Conservation (phyloP, 2,797 vertebrate genomes). For the Cossypha niveicapilla region DNA sequence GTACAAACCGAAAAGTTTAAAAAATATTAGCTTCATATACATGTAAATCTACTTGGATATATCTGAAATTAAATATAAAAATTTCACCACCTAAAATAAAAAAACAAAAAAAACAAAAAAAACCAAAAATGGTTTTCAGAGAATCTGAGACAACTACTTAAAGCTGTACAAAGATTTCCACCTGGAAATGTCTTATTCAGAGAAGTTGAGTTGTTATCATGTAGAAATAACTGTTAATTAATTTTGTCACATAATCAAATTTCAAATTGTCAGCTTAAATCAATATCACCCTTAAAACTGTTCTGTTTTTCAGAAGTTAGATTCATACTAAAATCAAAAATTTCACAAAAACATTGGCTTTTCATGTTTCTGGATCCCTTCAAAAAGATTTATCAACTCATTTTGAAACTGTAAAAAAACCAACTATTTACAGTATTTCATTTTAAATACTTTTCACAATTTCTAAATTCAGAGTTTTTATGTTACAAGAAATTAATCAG, state of each 20-base stretch:
- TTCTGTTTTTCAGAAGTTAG: slow-evolving; percentile 76
- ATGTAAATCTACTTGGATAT: slow-evolving; percentile 81
- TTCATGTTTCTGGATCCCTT: slow-evolving; percentile 76
- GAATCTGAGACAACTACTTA: slow-evolving; percentile 77
- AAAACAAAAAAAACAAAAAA: slow-evolving; percentile 26
- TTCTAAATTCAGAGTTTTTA: slow-evolving; percentile 76
- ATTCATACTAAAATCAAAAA: slow-evolving; percentile 78
- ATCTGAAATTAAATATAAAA: slow-evolving; percentile 83
- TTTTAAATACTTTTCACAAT: slow-evolving; percentile 84
- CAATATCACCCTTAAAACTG: slow-evolving; percentile 79
- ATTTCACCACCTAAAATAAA: slow-evolving; percentile 75
- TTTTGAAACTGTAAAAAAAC: slow-evolving; percentile 81
- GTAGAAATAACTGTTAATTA: slow-evolving; percentile 69
- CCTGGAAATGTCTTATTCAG: slow-evolving; percentile 72
- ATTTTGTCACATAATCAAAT: slow-evolving; percentile 72
- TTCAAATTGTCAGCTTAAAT: slow-evolving; percentile 72
- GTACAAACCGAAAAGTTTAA: slow-evolving; percentile 81
- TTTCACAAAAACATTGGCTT: slow-evolving; percentile 78
- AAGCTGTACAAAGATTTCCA: slow-evolving; percentile 81
- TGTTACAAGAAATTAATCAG: slow-evolving; percentile 77
- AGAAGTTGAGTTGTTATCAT: slow-evolving; percentile 65
- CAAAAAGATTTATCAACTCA: slow-evolving; percentile 80
- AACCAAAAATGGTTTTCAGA: slow-evolving; percentile 70
- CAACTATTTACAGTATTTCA: slow-evolving; percentile 83
- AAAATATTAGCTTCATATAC: slow-evolving; percentile 86